These are phyloP conservation scores for Magallana angulata DNA, from an alignment of 1,140 invertebrate species.

Conservation along the genomic window DNA sequence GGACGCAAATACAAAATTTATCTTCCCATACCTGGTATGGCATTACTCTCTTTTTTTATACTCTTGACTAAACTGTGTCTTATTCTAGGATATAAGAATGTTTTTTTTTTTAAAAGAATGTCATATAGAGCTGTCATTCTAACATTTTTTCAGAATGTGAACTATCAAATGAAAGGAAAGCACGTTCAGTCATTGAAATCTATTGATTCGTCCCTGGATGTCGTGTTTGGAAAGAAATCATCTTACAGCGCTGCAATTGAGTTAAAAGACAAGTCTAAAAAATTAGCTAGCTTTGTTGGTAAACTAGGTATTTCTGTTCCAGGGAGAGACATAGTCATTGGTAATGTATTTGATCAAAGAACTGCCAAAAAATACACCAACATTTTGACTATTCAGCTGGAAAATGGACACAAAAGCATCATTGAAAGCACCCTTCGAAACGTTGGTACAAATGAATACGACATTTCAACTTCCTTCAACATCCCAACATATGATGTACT, in stretches of 20 bases:
- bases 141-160: constrained; percentile 49
- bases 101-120: too few relatives aligned
- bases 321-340: constrained; percentile 39
- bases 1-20: background rate
- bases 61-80: background rate
- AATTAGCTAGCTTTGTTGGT: background rate
- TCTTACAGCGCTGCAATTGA: constrained; percentile 22
- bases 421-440: background rate
- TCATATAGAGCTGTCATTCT: too few relatives aligned
- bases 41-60: too few relatives aligned
- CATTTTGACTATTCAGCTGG: background rate
- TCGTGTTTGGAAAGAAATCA: too few relatives aligned
- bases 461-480: constrained; percentile 36
- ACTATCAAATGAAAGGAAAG: constrained; percentile 49
- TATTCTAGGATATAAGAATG: background rate
- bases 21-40: background rate
- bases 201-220: constrained; percentile 46
- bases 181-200: constrained; percentile 53
- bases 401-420: background rate
- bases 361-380: constrained; percentile 44
- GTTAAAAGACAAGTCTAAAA: constrained; percentile 48
- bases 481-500: background rate
- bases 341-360: constrained; percentile 40
- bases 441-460: constrained; percentile 13
- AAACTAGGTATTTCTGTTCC: constrained; percentile 35